A percentile compares a stretch with the other conserved stretches of the same genome.
Conservation (phyloP, 1,140 invertebrate genomes). For the Wasmannia auropunctata region DNA sequence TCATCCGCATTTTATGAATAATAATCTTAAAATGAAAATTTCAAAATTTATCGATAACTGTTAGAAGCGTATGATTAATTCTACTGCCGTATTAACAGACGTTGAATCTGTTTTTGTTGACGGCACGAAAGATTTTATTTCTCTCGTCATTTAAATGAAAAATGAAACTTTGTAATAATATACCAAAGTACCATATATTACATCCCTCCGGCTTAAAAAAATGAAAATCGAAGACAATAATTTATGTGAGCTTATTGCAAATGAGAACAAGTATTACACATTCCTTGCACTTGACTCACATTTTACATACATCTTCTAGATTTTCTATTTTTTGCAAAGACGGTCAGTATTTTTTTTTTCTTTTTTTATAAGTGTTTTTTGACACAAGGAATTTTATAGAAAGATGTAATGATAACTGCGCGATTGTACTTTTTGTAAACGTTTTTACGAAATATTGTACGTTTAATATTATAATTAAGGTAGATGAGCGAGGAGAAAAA, state of each 20-base stretch:
- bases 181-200: slow-evolving; percentile 25
- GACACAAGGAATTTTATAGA: slow-evolving; percentile 35
- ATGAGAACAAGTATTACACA: slow-evolving; percentile 50
- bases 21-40: slow-evolving; percentile 11
- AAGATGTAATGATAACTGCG: slow-evolving; percentile 34
- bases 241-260: slow-evolving; percentile 25
- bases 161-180: background rate
- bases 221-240: slow-evolving; percentile 33
- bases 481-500: background rate
- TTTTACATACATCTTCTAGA: slow-evolving; percentile 76
- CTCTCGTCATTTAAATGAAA: background rate
- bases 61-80: background rate
- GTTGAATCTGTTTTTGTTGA: background rate
- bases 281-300: slow-evolving; percentile 46
- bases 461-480: slow-evolving; percentile 52
- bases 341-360: slow-evolving; percentile 79
- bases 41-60: background rate
- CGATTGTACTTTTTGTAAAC: slow-evolving; percentile 57
- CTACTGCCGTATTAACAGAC: background rate
- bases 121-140: slow-evolving; percentile 8
- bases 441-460: slow-evolving; percentile 52
- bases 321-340: slow-evolving; percentile 68
- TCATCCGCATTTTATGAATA: slow-evolving; percentile 13
- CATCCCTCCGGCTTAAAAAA: slow-evolving; percentile 6
- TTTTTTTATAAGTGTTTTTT: slow-evolving; percentile 58